Conservation (phyloP, 1,140 invertebrate species). For the Leptonema lineaticorne region DNA sequence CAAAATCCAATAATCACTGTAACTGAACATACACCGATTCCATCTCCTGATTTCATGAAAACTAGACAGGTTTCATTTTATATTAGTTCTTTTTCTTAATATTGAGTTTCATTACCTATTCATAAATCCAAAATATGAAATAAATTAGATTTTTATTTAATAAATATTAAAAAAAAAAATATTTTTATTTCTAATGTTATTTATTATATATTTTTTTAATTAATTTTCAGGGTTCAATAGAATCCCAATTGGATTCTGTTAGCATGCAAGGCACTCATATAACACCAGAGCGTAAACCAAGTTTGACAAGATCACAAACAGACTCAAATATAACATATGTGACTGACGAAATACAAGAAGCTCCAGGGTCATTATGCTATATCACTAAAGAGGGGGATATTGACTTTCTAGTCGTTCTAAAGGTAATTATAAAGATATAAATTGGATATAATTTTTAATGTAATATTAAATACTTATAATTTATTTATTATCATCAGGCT, state of each 20-base stretch:
- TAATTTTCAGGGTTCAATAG: slow-evolving; percentile 67
- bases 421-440: slow-evolving; percentile 56
- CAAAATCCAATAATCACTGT: slow-evolving; percentile 93
- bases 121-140: neutral
- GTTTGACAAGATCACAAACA: slow-evolving; percentile 84
- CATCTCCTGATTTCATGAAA: slow-evolving; percentile 79
- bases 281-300: slow-evolving; percentile 66
- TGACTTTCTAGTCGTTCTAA: slow-evolving; percentile 86
- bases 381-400: slow-evolving; percentile 95
- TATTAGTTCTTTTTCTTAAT: neutral
- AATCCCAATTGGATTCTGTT: slow-evolving; percentile 75
- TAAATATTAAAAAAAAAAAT: too few relatives aligned
- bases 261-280: slow-evolving; percentile 65
- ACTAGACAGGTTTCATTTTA: slow-evolving; percentile 65
- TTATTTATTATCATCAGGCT: slow-evolving; percentile 60
- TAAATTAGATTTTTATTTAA: neutral
- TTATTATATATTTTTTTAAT: slow-evolving; percentile 17
- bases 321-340: slow-evolving; percentile 93
- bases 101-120: neutral
- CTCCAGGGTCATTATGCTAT: slow-evolving; percentile 85
- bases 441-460: neutral
- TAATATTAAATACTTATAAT: slow-evolving; percentile 21
- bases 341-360: slow-evolving; percentile 76
- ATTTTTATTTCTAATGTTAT: neutral
- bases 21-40: slow-evolving; percentile 89